phyloP scores from a whole-genome alignment of 2,888 invertebrate genomes.

The Drosophila falleni region DNA sequence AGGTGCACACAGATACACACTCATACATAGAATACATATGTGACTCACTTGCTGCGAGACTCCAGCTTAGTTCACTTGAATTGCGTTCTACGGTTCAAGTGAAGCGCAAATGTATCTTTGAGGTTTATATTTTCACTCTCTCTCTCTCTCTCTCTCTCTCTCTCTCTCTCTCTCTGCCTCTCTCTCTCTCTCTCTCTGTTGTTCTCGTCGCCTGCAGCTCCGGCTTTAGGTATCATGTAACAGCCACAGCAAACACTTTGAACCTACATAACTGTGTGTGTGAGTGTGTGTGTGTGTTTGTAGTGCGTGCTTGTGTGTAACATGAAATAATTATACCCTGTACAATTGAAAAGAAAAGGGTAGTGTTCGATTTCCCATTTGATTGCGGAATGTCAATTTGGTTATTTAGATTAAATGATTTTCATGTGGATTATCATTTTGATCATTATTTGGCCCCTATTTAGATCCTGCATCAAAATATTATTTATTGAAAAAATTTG shows the following conservation, averaged over 20 bases:
- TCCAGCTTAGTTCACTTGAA: constrained; percentile 74
- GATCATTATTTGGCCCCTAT: too few species aligned
- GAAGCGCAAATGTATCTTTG: constrained; percentile 81
- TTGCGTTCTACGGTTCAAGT: constrained; percentile 76
- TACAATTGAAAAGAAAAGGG: neutral
- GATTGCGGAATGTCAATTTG: too few species aligned
- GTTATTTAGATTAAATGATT: too few species aligned
- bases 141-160: constrained; percentile 10
- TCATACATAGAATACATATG: constrained; percentile 24
- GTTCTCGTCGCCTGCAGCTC: constrained; percentile 26
- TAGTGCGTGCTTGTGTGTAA: constrained; percentile 11
- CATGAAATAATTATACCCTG: constrained; percentile 65
- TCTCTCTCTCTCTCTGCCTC: constrained; percentile 7
- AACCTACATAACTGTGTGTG: constrained; percentile 25
- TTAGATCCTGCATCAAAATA: too few species aligned
- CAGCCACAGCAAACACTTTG: constrained; percentile 57
- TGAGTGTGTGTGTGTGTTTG: constrained; percentile 18
- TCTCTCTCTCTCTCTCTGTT: constrained; percentile 5
- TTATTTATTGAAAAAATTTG: too few species aligned
- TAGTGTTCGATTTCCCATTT: neutral
- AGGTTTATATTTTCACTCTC: constrained; percentile 69
- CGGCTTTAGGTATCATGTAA: constrained; percentile 63
- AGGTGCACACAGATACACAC: constrained; percentile 1
- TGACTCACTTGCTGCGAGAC: constrained; percentile 61
- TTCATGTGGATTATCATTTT: too few species aligned